phyloP scores from a whole-genome alignment of 2,888 invertebrate species.

The Aelia acuminata region DNA sequence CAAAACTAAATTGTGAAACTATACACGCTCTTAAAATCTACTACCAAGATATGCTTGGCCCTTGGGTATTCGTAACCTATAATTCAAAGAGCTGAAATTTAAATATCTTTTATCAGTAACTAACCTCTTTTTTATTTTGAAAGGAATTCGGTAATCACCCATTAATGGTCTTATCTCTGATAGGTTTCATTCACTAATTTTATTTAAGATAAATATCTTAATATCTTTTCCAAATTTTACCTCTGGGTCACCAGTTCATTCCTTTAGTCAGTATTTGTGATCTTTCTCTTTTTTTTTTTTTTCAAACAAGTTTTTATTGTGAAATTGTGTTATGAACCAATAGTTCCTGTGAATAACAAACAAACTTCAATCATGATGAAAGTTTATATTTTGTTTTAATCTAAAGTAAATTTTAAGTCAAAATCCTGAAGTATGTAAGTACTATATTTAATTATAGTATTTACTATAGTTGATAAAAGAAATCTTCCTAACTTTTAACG shows the following conservation, averaged over 20 bases:
- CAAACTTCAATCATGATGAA: too few relatives aligned
- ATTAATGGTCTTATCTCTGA: too few relatives aligned
- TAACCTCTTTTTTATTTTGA: neutral
- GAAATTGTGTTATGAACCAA: too few relatives aligned
- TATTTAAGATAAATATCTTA: neutral
- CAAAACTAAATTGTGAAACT: neutral
- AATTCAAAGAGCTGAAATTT: constrained; percentile 16
- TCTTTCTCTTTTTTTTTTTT: too few relatives aligned
- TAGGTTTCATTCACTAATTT: neutral
- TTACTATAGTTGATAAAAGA: too few relatives aligned
- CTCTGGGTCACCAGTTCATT: neutral
- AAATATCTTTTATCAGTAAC: neutral
- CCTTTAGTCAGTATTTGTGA: neutral
- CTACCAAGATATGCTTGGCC: neutral
- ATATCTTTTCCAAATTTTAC: neutral
- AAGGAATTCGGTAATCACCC: neutral
- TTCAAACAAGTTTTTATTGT: too few relatives aligned
- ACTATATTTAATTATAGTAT: too few relatives aligned
- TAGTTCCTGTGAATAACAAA: too few relatives aligned
- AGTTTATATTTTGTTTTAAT: too few relatives aligned
- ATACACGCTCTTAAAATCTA: neutral
- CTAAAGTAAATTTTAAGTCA: too few relatives aligned
- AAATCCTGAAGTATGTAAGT: too few relatives aligned
- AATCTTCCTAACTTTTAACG: too few relatives aligned
- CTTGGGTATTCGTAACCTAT: neutral